These are phyloP conservation scores for Trichogramma pretiosum DNA, from an alignment of 1,140 invertebrate genomes.

Conservation along the genomic window DNA sequence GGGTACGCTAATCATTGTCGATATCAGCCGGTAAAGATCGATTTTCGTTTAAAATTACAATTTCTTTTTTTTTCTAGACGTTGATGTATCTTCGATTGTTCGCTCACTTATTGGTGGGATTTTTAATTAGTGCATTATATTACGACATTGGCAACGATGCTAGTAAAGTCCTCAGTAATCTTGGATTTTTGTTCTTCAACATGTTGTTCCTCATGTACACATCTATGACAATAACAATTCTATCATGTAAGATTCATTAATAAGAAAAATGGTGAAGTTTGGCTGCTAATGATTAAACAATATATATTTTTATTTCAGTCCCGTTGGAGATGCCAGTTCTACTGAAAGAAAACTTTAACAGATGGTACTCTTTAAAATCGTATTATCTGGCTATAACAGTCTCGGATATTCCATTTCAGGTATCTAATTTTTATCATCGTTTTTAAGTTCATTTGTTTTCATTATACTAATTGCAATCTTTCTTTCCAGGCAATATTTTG, in stretches of 20 bases:
- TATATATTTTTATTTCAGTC: constrained; percentile 50
- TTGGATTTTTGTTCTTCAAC: constrained; percentile 95
- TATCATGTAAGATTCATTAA: constrained; percentile 70
- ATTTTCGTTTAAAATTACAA: too few relatives aligned
- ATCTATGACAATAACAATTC: constrained; percentile 94
- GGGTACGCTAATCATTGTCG: constrained; percentile 51
- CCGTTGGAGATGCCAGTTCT: constrained; percentile 92
- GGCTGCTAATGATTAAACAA: background rate
- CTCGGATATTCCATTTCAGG: constrained; percentile 94
- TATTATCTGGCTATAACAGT: constrained; percentile 94
- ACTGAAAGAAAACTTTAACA: constrained; percentile 90
- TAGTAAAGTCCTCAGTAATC: constrained; percentile 89
- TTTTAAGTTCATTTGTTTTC: too few relatives aligned
- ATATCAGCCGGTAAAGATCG: too few relatives aligned
- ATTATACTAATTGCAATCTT: background rate
- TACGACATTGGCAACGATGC: constrained; percentile 91
- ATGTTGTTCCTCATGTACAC: constrained; percentile 98
- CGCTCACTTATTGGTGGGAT: constrained; percentile 83
- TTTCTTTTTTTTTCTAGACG: constrained; percentile 57
- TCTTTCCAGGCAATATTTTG: constrained; percentile 73
- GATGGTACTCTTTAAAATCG: constrained; percentile 92
- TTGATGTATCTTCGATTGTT: constrained; percentile 88
- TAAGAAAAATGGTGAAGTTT: background rate
- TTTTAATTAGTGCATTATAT: constrained; percentile 86
- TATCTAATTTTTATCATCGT: constrained; percentile 39